Conservation (phyloP, 2,113 vertebrate genomes). For the Vidua chalybeata region DNA sequence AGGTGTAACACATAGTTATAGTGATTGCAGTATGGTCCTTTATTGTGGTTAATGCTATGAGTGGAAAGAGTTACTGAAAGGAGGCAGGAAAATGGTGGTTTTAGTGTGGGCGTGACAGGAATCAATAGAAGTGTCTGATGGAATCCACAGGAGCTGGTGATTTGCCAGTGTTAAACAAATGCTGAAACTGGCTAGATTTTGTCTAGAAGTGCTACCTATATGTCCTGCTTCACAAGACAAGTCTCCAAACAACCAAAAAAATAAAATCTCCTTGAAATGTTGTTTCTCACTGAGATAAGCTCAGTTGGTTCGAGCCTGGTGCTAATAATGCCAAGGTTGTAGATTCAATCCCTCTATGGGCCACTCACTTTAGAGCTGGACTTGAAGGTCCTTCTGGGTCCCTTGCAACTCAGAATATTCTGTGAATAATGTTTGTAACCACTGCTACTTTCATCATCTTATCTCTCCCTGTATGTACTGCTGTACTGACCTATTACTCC, state of each 20-base stretch:
- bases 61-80: not conserved
- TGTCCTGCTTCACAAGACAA: not conserved
- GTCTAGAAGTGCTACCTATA: not conserved
- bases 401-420: not conserved
- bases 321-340: not conserved
- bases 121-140: not conserved
- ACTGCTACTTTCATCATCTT: accelerated
- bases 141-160: not conserved
- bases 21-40: not conserved
- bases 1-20: not conserved
- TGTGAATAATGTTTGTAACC: not conserved
- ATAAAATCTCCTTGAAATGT: not conserved
- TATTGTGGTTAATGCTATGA: not conserved
- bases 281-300: not conserved
- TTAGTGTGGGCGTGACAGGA: not conserved
- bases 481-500: not conserved
- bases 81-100: not conserved
- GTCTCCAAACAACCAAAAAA: not conserved
- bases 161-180: not conserved
- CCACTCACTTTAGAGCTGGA: not conserved
- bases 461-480: not conserved
- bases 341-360: not conserved
- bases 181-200: not conserved
- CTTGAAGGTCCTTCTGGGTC: not conserved
- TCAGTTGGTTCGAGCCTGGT: not conserved